These are phyloP conservation scores for Rhodophaea formosa DNA, from an alignment of 2,888 invertebrate genomes.

Conservation along the genomic window DNA sequence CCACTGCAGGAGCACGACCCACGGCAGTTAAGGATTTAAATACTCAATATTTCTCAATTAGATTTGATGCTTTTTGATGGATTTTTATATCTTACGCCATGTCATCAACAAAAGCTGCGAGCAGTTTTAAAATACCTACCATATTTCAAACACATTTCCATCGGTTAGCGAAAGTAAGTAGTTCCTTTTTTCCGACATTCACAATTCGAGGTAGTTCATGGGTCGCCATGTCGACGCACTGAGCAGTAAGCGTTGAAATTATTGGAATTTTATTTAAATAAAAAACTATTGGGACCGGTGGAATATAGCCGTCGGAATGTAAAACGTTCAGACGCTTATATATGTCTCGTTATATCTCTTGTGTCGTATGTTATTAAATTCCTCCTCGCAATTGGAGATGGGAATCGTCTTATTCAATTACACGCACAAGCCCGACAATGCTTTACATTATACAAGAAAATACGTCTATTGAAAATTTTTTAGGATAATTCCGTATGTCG, in stretches of 20 bases:
- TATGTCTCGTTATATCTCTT: conserved; percentile 46
- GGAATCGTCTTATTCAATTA: conserved; percentile 76
- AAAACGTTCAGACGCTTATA: conserved; percentile 37
- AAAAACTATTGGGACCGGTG: conserved; percentile 50
- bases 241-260: conserved; percentile 54
- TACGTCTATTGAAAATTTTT: conserved; percentile 65
- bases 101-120: neutral
- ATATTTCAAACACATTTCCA: conserved; percentile 8
- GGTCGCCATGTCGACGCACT: conserved; percentile 45
- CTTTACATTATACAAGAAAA: conserved; percentile 67
- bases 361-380: conserved; percentile 74
- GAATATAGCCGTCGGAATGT: conserved; percentile 28
- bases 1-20: too few relatives aligned
- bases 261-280: conserved; percentile 67
- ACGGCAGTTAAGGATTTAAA: too few relatives aligned
- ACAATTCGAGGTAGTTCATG: conserved; percentile 34
- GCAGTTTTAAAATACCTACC: conserved; percentile 7
- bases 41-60: too few relatives aligned
- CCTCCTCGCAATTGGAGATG: conserved; percentile 65
- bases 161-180: conserved; percentile 14
- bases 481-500: conserved; percentile 53
- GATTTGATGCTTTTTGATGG: too few relatives aligned
- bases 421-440: conserved; percentile 68
- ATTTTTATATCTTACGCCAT: conserved; percentile 37
- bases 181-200: conserved; percentile 20